Base-by-base conservation (phyloP, 2,797 vertebrate genomes). In the Anniella stebbinsi region DNA sequence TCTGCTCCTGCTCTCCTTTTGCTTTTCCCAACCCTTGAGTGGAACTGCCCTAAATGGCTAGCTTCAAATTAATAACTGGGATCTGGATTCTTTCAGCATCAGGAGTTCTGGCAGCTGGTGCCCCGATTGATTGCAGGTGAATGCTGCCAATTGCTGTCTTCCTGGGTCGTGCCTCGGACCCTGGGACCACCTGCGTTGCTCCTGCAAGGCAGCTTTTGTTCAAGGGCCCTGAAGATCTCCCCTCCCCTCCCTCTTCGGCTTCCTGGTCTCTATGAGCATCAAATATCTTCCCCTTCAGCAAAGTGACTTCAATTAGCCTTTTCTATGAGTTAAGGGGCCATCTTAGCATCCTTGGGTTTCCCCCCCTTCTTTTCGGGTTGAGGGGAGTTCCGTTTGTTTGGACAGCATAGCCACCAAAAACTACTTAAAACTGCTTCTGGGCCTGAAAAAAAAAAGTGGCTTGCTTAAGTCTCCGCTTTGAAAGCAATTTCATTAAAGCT, bases 111-210 rank as follows among this genome's bases (percentile, higher is more conserved):
- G 63, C 86, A 88, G 89, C 38, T 89, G 8, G 51, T 41, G 0
- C 0, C 33, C 48, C 41, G 90, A 95, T 72, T 0, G 0, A 73
- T 81, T 94, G 84, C 8, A 48, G 92, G 91, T 91, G 90, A 88
- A 80, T 75, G 45, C 84, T 89, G 92, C 84, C 88, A 90, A 60
- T 41, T 0, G 15, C 83, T 90, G 92, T 89, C 91, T 21, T 1
- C 60, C 73, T 12, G 63, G 87, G 89, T 91, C 94, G 92, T 0
- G 0, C 91, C 90, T 38, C 36, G 80, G 92, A 90, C 91, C 77
- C 91, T 57, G 87, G 66, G 95, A 94, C 96, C 96, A 97, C 97
- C 97, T 97, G 96, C 86, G 69, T 77, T 78, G 94, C 94, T 96
- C 94, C 96, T 94, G 92, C 75, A 83, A 92, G 93, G 87, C 69